These are phyloP conservation scores for Potorous gilbertii DNA, from an alignment of 2,797 vertebrate genomes.

Conservation along the genomic window DNA sequence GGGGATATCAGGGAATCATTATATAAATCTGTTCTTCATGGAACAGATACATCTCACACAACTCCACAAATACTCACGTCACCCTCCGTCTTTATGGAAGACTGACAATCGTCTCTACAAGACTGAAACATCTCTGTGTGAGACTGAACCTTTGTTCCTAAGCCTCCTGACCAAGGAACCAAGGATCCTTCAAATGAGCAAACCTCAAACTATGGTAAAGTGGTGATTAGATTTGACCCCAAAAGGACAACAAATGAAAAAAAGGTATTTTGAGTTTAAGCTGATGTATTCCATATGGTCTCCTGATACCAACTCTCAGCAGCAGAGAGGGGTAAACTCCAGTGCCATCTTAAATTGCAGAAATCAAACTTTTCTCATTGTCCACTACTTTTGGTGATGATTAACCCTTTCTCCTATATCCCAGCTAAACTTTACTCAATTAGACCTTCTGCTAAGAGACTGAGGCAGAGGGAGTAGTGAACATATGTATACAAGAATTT, in stretches of 20 bases:
- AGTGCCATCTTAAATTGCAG: conserved; percentile 26
- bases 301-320: conserved; percentile 25
- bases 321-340: conserved; percentile 50
- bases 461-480: not conserved
- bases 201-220: conserved; percentile 61
- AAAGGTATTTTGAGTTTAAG: conserved; percentile 59
- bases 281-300: conserved; percentile 60
- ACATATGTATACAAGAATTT: conserved; percentile 27
- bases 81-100: conserved; percentile 46
- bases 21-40: conserved; percentile 31
- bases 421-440: conserved; percentile 42
- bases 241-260: conserved; percentile 22
- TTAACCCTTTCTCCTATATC: conserved; percentile 8
- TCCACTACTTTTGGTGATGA: conserved; percentile 4
- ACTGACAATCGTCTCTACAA: conserved; percentile 49
- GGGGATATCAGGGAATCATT: conserved; percentile 15
- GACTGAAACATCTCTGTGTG: conserved; percentile 36
- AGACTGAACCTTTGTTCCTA: conserved; percentile 57
- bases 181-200: conserved; percentile 53
- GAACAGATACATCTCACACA: conserved; percentile 31
- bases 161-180: conserved; percentile 40
- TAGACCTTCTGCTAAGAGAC: conserved; percentile 43
- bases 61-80: conserved; percentile 26
- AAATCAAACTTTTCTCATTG: conserved; percentile 58
- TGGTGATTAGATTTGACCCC: conserved; percentile 52